Conservation (phyloP, 2,113 vertebrate genomes). For the Semicossyphus pulcher region DNA sequence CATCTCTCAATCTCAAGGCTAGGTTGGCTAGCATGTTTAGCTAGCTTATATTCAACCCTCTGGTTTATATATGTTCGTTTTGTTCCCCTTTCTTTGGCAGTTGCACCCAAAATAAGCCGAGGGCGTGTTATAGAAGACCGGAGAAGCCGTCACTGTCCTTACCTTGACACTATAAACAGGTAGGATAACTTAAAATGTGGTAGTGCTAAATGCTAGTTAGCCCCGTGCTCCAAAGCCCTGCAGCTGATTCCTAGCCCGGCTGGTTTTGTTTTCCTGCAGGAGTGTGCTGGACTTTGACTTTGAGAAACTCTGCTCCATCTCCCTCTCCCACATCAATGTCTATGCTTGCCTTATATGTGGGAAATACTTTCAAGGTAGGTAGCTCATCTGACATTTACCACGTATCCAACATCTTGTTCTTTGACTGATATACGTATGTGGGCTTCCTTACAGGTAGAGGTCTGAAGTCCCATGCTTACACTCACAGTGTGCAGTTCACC, state of each 20-base stretch:
- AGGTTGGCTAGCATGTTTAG: slow-evolving; percentile 33
- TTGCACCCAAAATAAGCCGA: slow-evolving; percentile 69
- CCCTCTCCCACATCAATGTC: slow-evolving; percentile 95
- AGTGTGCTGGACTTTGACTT: slow-evolving; percentile 98
- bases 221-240: background rate
- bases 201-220: background rate
- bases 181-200: slow-evolving; percentile 34
- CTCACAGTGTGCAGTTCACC: slow-evolving; percentile 96
- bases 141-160: slow-evolving; percentile 95
- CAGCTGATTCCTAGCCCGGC: background rate
- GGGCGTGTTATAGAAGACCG: slow-evolving; percentile 85
- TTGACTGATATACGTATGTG: background rate
- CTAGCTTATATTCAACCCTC: slow-evolving; percentile 1
- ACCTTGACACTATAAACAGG: slow-evolving; percentile 97
- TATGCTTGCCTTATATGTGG: slow-evolving; percentile 97
- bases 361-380: slow-evolving; percentile 95
- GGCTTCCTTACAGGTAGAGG: slow-evolving; percentile 87
- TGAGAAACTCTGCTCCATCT: slow-evolving; percentile 97
- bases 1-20: background rate
- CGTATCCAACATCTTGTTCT: background rate
- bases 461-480: slow-evolving; percentile 96
- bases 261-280: slow-evolving; percentile 76
- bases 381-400: background rate
- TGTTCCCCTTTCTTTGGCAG: slow-evolving; percentile 38
- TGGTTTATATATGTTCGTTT: background rate